A percentile compares a stretch with the other conserved stretches of the same genome.
Evolutionary conservation across 1,140 invertebrate species (phyloP).

Genomic region (Gyrodactylus bullatarudis): DNA sequence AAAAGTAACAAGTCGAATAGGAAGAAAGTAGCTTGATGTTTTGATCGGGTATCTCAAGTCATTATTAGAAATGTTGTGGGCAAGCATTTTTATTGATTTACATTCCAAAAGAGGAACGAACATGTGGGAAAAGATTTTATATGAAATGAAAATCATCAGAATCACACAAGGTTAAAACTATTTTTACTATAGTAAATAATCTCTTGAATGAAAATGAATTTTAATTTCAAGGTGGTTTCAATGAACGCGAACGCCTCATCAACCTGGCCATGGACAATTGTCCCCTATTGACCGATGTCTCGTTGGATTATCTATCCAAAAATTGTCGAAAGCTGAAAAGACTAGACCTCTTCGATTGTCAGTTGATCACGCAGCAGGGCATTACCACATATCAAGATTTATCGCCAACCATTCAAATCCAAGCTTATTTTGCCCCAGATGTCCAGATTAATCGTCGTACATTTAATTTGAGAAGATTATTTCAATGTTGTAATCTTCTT

Average conservation of each 20-base stretch:
- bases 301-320: neutral
- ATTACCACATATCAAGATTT: neutral
- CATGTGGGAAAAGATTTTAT: no score
- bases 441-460: neutral
- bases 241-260: neutral
- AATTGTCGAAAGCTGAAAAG: neutral
- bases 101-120: no score
- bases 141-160: no score
- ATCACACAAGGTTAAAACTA: no score
- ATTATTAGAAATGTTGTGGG: no score
- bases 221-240: neutral
- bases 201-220: no score
- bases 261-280: conserved; percentile 4
- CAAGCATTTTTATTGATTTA: no score
- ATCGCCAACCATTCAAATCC: neutral
- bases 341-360: conserved; percentile 4
- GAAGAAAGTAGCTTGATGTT: no score
- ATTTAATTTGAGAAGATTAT: neutral
- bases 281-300: conserved; percentile 2
- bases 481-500: neutral
- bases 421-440: neutral
- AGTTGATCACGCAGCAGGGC: neutral
- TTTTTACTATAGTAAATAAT: no score
- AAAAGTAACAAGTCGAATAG: no score
- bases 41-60: no score